phyloP scores from a whole-genome alignment of 2,113 vertebrate species.

The Petromus typicus region DNA sequence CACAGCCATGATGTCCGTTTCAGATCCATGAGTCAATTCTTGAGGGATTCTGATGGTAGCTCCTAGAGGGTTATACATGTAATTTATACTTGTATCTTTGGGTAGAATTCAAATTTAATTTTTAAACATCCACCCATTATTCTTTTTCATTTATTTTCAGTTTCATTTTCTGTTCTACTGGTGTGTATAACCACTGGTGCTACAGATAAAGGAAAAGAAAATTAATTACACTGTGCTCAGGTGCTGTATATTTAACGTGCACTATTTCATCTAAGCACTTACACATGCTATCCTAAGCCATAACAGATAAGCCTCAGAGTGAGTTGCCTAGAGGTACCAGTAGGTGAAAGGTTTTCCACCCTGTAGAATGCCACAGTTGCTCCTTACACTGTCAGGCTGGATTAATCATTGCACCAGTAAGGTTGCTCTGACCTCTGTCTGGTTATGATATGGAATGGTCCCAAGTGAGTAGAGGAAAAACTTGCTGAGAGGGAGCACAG shows the following conservation, averaged over 20 bases:
- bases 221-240: background rate
- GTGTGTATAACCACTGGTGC: background rate
- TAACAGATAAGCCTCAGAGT: background rate
- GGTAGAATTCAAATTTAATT: background rate
- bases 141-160: background rate
- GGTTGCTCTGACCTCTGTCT: background rate
- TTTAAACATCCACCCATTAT: background rate
- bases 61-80: background rate
- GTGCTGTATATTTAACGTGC: background rate
- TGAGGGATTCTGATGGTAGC: background rate
- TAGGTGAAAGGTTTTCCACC: background rate
- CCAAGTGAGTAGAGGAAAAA: background rate
- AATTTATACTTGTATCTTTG: background rate
- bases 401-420: background rate
- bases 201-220: background rate
- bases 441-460: background rate
- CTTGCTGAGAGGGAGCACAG: background rate
- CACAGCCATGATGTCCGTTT: background rate
- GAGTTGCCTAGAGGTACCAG: background rate
- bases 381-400: background rate
- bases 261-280: background rate
- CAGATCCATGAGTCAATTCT: background rate
- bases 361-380: background rate
- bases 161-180: conserved; percentile 56
- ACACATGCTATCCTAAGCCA: background rate